Evolutionary conservation across 1,140 invertebrate species (phyloP), one percentile per base, ranked within the genome.

Genomic region (Drosophila varians): DNA sequence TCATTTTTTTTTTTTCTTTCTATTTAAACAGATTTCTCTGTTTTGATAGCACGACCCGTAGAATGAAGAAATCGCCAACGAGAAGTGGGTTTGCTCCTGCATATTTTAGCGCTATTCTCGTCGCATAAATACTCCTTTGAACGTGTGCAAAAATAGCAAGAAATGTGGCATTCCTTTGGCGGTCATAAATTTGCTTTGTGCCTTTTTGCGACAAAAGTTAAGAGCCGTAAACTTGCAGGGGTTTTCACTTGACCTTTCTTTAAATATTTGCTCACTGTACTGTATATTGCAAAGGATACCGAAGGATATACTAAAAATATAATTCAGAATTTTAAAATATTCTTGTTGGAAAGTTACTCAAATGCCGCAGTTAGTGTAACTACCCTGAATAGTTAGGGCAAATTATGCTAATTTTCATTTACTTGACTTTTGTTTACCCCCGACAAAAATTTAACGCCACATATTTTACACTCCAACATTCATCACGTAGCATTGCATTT

Each of bases 121-220:
- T 73, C 36, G 77, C 72, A 84, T 84, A 84, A n/a, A n/a, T n/a
- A 79, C 76, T 84, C 79, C 46, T 51, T 48, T 26, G 46, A 56
- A 52, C 12, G 43, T 51, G 55, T 25, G 36, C 49, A 52, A 74
- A 77, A 80, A 74, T 74, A 62, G 77, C 73, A 72, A 84, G 75
- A 86, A 84, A 75, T 86, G 76, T 76, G 80, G 77, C 77, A 86
- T 77, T 80, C 77, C 80, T 87, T 82, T 87, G 74, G 74, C 77
- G 87, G 82, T 77, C 82, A 87, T 87, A 87, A 87, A 87, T 87
- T 83, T 75, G 62, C 69, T 48, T 77, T 74, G 60, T 68, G 46
- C 60, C 62, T 38, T 52, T 34, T 42, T 26, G 31, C 34, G 5
- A 9, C 4, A 14, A 47, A 16, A 28, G 5, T 3, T 3, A 38